Base-by-base conservation (phyloP, 2,113 vertebrate genomes). In the Aspiorhynchus laticeps region DNA sequence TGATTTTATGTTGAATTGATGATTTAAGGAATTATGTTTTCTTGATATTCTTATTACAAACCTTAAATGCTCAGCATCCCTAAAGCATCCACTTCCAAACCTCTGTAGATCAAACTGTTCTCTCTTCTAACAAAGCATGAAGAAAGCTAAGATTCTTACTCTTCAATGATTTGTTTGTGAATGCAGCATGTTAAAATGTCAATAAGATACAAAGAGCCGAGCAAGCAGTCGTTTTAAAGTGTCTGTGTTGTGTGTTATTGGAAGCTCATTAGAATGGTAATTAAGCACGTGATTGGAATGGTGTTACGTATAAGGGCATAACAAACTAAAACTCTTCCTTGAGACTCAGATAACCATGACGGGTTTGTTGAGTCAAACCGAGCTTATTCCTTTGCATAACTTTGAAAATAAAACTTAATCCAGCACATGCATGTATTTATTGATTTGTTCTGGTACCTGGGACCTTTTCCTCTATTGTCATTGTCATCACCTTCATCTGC, bases 401-500 rank as follows among this genome's bases (percentile, higher is more conserved):
- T 65, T 43, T 43, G 12, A 61, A 65, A 43, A 46, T 26, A 21
- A 48, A 78, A 4, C 43, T 14, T 11, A 51, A 69, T 48, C n/a
- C 41, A 21, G 19, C 7, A n/a, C 63, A 41, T 8, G 48, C 82
- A 84, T 87, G 59, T 84, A 28, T 36, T 56, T 76, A 69, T n/a
- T 81, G 46, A 80, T 80, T 85, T 83, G 38, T 24, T 71, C 76
- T 80, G 36, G 36, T 38, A 38, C 48, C 24, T 33, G 24, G 0
- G 63, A 77, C 69, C 43, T 67, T 61, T 61, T 28, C 17, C 65
- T 83, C 65, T 73, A 26, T 87, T 79, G 77, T 79, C 63, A 67
- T 15, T 85, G 65, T 78, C 56, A n/a, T 26, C 74, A 59, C 53
- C 65, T 59, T 87, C 81, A 87, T 83, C 80, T 84, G 41, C 56